Base-by-base conservation (phyloP, 2,888 invertebrate species). In the Eilema depressum region DNA sequence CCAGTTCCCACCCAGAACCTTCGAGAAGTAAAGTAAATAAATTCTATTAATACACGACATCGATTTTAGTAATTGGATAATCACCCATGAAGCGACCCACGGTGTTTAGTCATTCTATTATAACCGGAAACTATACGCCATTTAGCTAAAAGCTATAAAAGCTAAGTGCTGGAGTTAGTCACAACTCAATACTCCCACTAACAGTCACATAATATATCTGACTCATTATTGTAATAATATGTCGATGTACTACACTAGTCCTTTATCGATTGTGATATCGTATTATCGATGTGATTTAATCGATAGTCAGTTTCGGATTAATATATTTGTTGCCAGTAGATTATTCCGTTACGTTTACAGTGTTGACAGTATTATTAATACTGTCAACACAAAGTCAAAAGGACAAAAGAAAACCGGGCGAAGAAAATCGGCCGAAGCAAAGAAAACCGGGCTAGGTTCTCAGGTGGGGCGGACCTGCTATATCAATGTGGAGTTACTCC, bases 61-160 rank as follows among this genome's bases (percentile, higher is more conserved):
- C 59, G 59, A 26, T 26, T 41, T 11, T 26, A 33, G 17, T 30
- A 65, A 57, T 25, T 57, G 33, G 26, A 33, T 30, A 56, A 20
- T 59, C 26, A 25, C 66, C 66, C 59, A 37, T 59, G 59, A 66
- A 33, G 25, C 53, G 57, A 62, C 68, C 68, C 68, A 56, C 62
- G 30, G 60, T n/a, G 57, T 65, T 56, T 57, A 56, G 53, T 53
- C 62, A 62, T 10, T 63, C 62, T 33, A 68, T 68, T 62, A 53
- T 25, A 47, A 33, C 53, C 33, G 68, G 68, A 68, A 68, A 68
- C 62, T 53, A 25, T 62, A 56, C 61, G 26, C 53, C 67, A 61
- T 67, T 61, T 30, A 56, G 68, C 28, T 63, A 47, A 63, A 57
- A 68, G 28, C 61, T 53, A 56, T 62, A 56, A 62, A 68, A 23